Base-by-base conservation (phyloP, 2,113 vertebrate species). In the Petrocephalus microphthalmus region DNA sequence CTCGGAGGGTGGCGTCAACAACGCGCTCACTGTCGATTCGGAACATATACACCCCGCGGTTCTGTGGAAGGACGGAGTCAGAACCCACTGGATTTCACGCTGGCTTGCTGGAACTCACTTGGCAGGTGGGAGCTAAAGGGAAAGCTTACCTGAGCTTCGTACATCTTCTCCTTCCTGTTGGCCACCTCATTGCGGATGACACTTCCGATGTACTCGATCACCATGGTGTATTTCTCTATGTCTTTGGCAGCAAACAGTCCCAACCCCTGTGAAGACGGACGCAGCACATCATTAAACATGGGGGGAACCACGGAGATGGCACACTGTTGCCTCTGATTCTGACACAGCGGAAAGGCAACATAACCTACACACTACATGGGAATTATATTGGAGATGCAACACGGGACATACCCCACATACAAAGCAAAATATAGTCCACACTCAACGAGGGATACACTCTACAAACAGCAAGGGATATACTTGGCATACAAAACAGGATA, bases 1-100 rank as follows among this genome's bases (percentile, higher is more conserved):
- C 98, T 0, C 98, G 97, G 90, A 99, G 96, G 1, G 98, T 99
- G 0, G 98, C 98, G 0, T 99, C 98, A 1, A 99, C 98, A 91
- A 99, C 98, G 0, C 95, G 97, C 92, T 99, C 98, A 0, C 96
- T 97, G 92, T 99, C 98, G 11, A 99, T 98, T 90, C 98, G 97
- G 93, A 99, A 99, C 98, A 99, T 99, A 95, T 99, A 99, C 84
- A 99, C 98, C 0, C 98, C 98, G 0, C 98, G 98, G 89, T 99
- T 99, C 98, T 99, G 92, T 8, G 84, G 10, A 29, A 85, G 25
- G 7, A 85, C 4, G 19, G 6, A 49, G 49, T 84, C 45, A 84
- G 51, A 51, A 25, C 17, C 7, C 51, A 56, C 78, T 2, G 15
- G 25, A n/a, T 29, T 13, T 53, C 49, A 54, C 25, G 54, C 84